A percentile compares a stretch with the other conserved stretches of the same genome.
phyloP scores from a whole-genome alignment of 2,888 invertebrate species.

The Cephalotes varians region DNA sequence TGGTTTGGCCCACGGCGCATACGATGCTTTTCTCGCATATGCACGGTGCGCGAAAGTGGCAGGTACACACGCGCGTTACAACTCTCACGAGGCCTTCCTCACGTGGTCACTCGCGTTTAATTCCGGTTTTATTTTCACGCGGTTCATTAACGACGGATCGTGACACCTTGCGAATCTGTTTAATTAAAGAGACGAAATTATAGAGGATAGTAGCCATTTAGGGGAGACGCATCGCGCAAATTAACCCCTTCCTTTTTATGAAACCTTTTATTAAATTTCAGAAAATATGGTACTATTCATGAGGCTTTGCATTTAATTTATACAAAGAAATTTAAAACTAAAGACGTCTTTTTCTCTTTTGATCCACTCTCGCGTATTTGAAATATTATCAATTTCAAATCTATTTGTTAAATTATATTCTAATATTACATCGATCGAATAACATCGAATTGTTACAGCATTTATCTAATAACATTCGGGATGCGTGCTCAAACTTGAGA shows the following conservation, averaged over 20 bases:
- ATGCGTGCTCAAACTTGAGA: slow-evolving; percentile 9
- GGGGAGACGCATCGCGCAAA: not conserved
- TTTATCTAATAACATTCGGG: not conserved
- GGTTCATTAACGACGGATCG: slow-evolving; percentile 34
- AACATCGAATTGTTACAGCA: not conserved
- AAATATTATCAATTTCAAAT: not conserved
- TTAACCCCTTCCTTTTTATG: slow-evolving; percentile 1
- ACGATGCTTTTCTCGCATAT: slow-evolving; percentile 60
- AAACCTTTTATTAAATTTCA: slow-evolving; percentile 33
- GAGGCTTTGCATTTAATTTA: not conserved
- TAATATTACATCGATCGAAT: not conserved
- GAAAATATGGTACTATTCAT: not conserved
- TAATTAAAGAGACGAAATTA: slow-evolving; percentile 45
- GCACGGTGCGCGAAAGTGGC: slow-evolving; percentile 5
- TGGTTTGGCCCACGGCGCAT: slow-evolving; percentile 60
- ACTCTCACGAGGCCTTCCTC: slow-evolving; percentile 12
- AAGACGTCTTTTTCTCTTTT: not conserved
- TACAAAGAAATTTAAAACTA: not conserved
- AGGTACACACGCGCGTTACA: slow-evolving; percentile 22
- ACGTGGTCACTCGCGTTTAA: slow-evolving; percentile 33
- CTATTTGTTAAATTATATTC: not conserved
- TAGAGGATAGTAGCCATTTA: not conserved
- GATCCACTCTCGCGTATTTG: not conserved
- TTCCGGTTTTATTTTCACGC: slow-evolving; percentile 29
- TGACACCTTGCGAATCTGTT: slow-evolving; percentile 32